Base-by-base conservation (phyloP, 92 coral and sea anemone species). In the Micromussa lordhowensis region DNA sequence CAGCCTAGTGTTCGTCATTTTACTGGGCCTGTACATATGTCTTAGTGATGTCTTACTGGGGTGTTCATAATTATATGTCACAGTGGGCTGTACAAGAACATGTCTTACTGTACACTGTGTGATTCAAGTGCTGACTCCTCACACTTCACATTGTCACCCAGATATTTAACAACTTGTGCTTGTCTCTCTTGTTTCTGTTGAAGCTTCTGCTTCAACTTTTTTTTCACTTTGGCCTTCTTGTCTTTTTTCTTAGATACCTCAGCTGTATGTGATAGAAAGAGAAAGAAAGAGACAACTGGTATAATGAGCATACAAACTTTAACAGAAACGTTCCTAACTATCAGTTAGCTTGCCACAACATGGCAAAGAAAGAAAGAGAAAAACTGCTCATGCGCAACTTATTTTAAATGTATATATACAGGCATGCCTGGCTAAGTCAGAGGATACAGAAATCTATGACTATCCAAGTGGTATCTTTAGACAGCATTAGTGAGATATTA, bases 101-200 rank as follows among this genome's bases (percentile, higher is more conserved):
- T 29, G 1, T 53, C 87, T 83, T 83, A 83, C 87, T 22, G 71
- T 51, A 36, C 59, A 24, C 32, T 84, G 71, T 84, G 87, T 28
- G 80, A 1, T 14, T 36, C 87, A n/a, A 32, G 44, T 21, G 63
- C 53, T 44, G 76, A n/a, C 48, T 85, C 88, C 64, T 77, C 88
- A 14, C 34, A 63, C 34, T 85, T 85, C 9, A 15, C 82, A 36
- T 63, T 5, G 2, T 84, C 82, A 75, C 49, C 36, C 22, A 35
- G 76, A 29, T 38, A 38, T 38, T 57, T 15, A 22, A 35, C 48
- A 19, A 64, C 86, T 70, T 86, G 90, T 26, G 88, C 54, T 44
- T 92, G 92, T 66, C 95, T 86, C 29, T 94, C 96, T 86, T 95
- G 99, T 69, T 96, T 97, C 84, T 94, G 98, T 63, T 97, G 96